These are phyloP conservation scores for Apeira syringaria DNA, from an alignment of 2,888 invertebrate species.

Conservation along the genomic window DNA sequence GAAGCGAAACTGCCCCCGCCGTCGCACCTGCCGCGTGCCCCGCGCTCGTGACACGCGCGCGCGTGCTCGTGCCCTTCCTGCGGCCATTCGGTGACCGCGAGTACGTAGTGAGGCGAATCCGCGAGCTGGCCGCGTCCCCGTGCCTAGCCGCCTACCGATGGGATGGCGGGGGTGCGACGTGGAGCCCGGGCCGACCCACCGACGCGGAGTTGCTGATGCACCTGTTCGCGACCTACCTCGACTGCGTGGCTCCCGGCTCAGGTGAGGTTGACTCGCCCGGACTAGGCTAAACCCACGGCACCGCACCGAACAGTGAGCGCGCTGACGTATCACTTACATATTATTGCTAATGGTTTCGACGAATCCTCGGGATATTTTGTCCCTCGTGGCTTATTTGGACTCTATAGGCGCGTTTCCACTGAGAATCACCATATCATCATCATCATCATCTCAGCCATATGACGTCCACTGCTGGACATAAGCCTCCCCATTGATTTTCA, in stretches of 20 bases:
- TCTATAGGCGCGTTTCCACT: no score
- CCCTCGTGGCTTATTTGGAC: no score
- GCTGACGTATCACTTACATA: no score
- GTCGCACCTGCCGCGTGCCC: conserved; percentile 50
- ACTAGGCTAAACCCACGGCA: no score
- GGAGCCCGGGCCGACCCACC: conserved; percentile 93
- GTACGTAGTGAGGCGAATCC: conserved; percentile 85
- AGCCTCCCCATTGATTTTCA: no score
- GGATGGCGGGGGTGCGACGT: conserved; percentile 92
- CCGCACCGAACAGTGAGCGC: no score
- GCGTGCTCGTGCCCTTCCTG: conserved; percentile 90
- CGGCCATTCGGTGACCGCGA: conserved; percentile 93
- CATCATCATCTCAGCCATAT: no score
- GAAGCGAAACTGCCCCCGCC: conserved; percentile 43
- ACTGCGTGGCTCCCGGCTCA: conserved; percentile 85
- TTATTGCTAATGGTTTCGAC: no score
- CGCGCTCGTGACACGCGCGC: conserved; percentile 45
- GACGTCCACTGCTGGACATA: no score
- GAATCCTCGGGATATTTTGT: no score
- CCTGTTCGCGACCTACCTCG: conserved; percentile 93
- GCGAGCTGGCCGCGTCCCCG: conserved; percentile 92
- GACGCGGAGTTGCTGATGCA: conserved; percentile 95
- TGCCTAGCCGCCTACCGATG: conserved; percentile 90
- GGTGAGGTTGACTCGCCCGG: no score
- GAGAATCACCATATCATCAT: no score